Evolutionary conservation across 2,797 vertebrate genomes (phyloP), one percentile per base, ranked within the genome.

Genomic region (Melanotaenia pygmaea): DNA sequence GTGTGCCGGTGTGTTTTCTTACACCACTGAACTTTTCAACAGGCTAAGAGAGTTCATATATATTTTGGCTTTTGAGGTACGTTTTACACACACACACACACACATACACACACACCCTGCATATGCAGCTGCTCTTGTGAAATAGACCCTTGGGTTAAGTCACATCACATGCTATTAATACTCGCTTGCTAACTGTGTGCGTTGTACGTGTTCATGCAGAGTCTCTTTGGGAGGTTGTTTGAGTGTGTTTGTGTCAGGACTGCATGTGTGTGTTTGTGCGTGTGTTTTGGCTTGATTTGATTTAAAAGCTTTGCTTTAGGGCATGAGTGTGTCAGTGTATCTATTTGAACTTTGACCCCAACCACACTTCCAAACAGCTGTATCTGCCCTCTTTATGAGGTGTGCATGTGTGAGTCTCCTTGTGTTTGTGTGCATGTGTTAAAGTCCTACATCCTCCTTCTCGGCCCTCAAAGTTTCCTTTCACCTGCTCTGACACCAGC

Each of bases 101-200:
- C 65, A 59, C 30, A 63, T 58, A 57, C 70, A 66, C 67, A 66
- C 59, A 40, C 67, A 60, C 63, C 64, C 62, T 14, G 32, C 64
- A 74, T 76, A 80, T 62, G 73, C 90, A 91, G 90, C 89, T 91
- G 89, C 80, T 87, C 51, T 77, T 63, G 77, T 77, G 72, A 84
- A 89, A 84, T 26, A 28, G 78, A 75, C 88, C 79, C 80, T 85
- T 68, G 80, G 86, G 88, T 87, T 83, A 78, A 86, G 80, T 89
- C 85, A 76, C 79, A 90, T 91, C 87, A 86, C 85, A 81, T 91
- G 87, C 81, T 90, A 88, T 91, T 85, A 89, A 91, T 90, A 87
- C 69, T 65, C 35, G 30, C 64, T 63, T 4, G 14, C 84, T 77
- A 79, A 83, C 59, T 64, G 65, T 66, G 77, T 84, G 69, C 79